These are phyloP conservation scores for Gobio occitaniae DNA, from an alignment of 2,797 vertebrate species.

Conservation along the genomic window DNA sequence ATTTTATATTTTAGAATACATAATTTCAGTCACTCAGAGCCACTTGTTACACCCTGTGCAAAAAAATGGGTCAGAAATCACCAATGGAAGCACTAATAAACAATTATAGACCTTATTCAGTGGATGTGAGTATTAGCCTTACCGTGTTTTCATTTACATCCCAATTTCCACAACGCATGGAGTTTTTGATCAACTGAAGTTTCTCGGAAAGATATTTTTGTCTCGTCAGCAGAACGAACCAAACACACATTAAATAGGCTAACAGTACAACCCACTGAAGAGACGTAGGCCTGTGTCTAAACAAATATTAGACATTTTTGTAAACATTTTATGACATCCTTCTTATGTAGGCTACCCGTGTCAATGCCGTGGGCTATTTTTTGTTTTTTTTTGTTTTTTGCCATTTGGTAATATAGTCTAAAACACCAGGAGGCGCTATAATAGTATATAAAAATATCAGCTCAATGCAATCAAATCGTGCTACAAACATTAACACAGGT, in stretches of 20 bases:
- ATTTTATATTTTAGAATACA: not conserved
- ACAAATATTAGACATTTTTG: not conserved
- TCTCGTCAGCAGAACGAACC: not conserved
- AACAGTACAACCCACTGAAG: not conserved
- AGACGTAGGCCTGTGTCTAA: not conserved
- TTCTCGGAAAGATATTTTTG: not conserved
- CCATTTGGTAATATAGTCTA: not conserved
- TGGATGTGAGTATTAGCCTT: not conserved
- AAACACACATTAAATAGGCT: not conserved
- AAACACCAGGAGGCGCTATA: conserved; percentile 30
- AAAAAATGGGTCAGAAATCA: not conserved
- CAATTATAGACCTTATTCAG: not conserved
- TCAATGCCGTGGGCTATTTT: too few species aligned
- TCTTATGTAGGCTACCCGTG: too few species aligned
- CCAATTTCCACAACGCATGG: not conserved
- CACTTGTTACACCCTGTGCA: not conserved
- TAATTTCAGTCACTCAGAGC: not conserved
- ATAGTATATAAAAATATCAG: too few species aligned
- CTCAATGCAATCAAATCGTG: not conserved
- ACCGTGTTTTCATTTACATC: too few species aligned
- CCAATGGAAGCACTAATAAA: not conserved
- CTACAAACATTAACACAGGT: not conserved
- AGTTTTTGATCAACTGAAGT: not conserved
- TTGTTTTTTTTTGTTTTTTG: not conserved
- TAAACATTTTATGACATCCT: too few species aligned